Conservation (phyloP, 2,888 invertebrate genomes). For the Chymomyza caudatula region DNA sequence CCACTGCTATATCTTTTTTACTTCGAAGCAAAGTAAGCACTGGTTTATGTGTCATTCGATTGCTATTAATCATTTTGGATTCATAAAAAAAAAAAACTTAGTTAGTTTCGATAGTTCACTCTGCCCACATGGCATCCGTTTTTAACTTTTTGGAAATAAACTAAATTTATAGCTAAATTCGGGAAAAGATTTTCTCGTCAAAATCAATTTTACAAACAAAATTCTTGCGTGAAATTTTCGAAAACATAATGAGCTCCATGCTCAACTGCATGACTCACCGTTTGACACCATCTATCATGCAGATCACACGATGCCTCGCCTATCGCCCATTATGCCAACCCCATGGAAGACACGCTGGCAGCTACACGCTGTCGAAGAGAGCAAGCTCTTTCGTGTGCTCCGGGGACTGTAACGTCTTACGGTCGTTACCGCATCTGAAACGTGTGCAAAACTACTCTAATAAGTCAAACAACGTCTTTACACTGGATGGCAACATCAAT, state of each 20-base stretch:
- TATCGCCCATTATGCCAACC: background rate
- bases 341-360: background rate
- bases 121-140: background rate
- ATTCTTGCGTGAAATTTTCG: no score
- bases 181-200: background rate
- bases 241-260: background rate
- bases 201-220: background rate
- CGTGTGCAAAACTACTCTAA: slow-evolving; percentile 49
- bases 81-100: no score
- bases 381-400: background rate
- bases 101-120: background rate
- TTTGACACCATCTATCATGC: background rate
- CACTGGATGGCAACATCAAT: slow-evolving; percentile 32
- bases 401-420: background rate
- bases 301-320: background rate
- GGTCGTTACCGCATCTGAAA: slow-evolving; percentile 7
- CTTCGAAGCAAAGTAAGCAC: no score
- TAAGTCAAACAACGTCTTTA: slow-evolving; percentile 32
- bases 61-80: no score
- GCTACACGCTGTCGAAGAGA: no score
- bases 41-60: background rate
- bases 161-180: background rate
- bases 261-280: background rate
- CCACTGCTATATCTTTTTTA: no score
- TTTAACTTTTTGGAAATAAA: background rate